Conservation (phyloP, 2,113 vertebrate genomes). For the Pongo pygmaeus region DNA sequence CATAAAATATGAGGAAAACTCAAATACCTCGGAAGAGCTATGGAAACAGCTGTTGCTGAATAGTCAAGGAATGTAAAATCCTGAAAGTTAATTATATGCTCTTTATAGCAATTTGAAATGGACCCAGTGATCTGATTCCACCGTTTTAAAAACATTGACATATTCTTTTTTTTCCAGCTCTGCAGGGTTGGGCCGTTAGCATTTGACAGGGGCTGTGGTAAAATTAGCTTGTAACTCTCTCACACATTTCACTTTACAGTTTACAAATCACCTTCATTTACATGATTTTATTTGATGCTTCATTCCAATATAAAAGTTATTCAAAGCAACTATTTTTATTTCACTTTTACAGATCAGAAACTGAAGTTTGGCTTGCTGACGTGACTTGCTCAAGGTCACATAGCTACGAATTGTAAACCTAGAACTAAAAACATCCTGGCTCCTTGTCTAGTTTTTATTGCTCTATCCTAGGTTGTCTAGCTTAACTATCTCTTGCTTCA, state of each 20-base stretch:
- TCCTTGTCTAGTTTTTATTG: background rate
- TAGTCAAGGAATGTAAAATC: slow-evolving; percentile 65
- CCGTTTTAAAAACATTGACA: slow-evolving; percentile 40
- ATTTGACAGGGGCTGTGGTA: background rate
- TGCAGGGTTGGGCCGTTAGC: slow-evolving; percentile 19
- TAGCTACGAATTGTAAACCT: background rate
- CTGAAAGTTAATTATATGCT: slow-evolving; percentile 74
- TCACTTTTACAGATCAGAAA: background rate
- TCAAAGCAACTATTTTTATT: background rate
- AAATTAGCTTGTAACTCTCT: background rate
- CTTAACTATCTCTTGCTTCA: background rate
- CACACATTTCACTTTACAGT: background rate
- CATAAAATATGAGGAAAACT: slow-evolving; percentile 29
- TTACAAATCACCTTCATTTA: background rate
- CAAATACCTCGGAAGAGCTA: slow-evolving; percentile 58
- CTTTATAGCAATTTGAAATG: slow-evolving; percentile 75
- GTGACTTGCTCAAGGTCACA: background rate
- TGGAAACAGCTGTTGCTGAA: slow-evolving; percentile 69
- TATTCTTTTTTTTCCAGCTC: slow-evolving; percentile 37
- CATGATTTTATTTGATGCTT: background rate
- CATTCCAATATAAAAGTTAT: background rate
- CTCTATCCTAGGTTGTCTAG: background rate
- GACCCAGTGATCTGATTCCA: slow-evolving; percentile 69
- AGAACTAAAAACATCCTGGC: background rate
- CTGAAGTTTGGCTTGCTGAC: background rate